These are phyloP conservation scores for Sapayoa aenigma DNA, from an alignment of 2,113 vertebrate species.

Conservation along the genomic window DNA sequence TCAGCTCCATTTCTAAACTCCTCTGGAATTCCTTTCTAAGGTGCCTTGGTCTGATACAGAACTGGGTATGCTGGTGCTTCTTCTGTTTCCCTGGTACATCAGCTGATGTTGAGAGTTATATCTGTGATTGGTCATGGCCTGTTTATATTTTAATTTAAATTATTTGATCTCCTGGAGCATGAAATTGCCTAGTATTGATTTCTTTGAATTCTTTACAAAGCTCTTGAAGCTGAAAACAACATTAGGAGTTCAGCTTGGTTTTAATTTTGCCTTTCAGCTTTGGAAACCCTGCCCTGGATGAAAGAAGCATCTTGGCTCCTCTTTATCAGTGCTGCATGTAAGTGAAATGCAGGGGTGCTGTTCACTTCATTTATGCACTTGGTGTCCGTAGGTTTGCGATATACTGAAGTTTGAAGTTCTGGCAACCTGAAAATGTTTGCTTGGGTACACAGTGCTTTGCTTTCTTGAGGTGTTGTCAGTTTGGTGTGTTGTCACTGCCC, in stretches of 20 bases:
- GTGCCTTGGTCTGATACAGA: neutral
- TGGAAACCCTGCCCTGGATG: conserved; percentile 92
- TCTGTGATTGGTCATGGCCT: neutral
- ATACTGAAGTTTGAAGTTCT: neutral
- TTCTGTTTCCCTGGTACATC: neutral
- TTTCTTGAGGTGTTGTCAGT: neutral
- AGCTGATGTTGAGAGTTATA: neutral
- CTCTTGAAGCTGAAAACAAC: neutral
- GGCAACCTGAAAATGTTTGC: neutral
- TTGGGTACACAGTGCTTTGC: neutral
- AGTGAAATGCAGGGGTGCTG: conserved; percentile 64
- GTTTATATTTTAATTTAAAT: conserved; percentile 45
- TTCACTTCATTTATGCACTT: neutral
- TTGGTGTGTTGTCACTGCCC: neutral
- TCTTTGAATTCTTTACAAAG: neutral
- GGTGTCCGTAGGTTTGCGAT: neutral
- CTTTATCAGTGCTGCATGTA: conserved; percentile 99
- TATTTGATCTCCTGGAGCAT: neutral
- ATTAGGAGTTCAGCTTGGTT: neutral
- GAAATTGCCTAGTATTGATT: conserved; percentile 36
- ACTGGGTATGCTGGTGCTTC: neutral
- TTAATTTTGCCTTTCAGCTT: conserved; percentile 82
- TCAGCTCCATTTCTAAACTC: neutral
- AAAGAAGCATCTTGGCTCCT: conserved; percentile 96
- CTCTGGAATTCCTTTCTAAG: neutral